A percentile compares a stretch with the other conserved stretches of the same genome.
Conservation (phyloP, 2,888 invertebrate genomes). For the Calameuta idolon region DNA sequence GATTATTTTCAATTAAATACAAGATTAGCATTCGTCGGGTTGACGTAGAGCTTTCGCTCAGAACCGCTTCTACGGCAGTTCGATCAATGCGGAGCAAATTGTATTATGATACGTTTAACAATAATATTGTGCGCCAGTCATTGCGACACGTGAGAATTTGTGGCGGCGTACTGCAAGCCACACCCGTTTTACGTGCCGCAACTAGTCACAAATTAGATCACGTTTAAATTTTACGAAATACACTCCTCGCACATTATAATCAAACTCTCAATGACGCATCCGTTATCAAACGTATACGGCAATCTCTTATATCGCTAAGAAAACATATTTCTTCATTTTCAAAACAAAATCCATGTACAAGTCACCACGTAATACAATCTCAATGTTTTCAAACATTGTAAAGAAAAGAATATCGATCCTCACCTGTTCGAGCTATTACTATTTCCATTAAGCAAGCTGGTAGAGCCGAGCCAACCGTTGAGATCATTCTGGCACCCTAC, state of each 20-base stretch:
- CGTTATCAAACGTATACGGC: background rate
- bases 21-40: background rate
- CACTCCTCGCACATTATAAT: background rate
- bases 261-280: background rate
- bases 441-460: constrained; percentile 60
- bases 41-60: background rate
- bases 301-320: background rate
- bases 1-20: background rate
- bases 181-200: background rate
- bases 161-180: background rate
- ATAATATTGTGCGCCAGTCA: background rate
- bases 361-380: background rate
- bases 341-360: background rate
- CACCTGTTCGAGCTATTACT: constrained; percentile 63
- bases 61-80: background rate
- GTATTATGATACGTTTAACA: background rate
- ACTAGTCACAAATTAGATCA: background rate
- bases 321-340: background rate
- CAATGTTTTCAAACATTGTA: background rate
- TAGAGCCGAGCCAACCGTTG: constrained; percentile 57
- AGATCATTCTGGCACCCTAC: constrained; percentile 57
- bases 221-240: background rate
- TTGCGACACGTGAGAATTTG: background rate
- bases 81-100: background rate
- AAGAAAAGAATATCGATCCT: constrained; percentile 16